Conservation (phyloP, 92 coral and sea anemone species). For the Zoanthus sociatus region DNA sequence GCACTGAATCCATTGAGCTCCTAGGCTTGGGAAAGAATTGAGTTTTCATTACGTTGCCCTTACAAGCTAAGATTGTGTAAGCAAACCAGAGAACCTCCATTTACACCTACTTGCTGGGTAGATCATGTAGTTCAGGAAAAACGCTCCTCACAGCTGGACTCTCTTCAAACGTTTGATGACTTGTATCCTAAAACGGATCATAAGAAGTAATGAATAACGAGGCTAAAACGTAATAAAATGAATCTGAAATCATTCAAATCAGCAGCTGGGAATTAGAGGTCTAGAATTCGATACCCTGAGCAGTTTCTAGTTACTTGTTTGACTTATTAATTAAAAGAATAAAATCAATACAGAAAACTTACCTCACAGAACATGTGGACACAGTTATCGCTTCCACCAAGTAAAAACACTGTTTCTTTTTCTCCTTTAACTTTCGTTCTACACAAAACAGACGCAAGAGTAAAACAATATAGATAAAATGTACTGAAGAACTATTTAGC, state of each 20-base stretch:
- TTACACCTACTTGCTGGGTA: constrained; percentile 88
- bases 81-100: no score
- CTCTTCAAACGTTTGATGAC: constrained; percentile 80
- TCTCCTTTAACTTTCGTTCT: constrained; percentile 65
- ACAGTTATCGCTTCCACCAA: constrained; percentile 87
- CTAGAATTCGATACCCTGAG: no score
- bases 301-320: neutral
- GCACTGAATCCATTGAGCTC: no score
- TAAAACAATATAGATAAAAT: no score
- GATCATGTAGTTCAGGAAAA: constrained; percentile 90
- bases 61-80: no score
- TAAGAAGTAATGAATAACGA: neutral
- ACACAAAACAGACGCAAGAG: neutral
- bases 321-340: neutral
- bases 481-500: neutral
- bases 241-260: no score
- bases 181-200: constrained; percentile 60
- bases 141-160: constrained; percentile 54
- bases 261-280: no score
- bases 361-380: constrained; percentile 91
- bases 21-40: no score
- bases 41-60: no score
- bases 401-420: constrained; percentile 77
- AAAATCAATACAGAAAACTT: neutral
- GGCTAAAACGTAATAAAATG: no score